These are phyloP conservation scores for Chromoteleia sp. DNA, from an alignment of 2,888 invertebrate species.

Conservation along the genomic window DNA sequence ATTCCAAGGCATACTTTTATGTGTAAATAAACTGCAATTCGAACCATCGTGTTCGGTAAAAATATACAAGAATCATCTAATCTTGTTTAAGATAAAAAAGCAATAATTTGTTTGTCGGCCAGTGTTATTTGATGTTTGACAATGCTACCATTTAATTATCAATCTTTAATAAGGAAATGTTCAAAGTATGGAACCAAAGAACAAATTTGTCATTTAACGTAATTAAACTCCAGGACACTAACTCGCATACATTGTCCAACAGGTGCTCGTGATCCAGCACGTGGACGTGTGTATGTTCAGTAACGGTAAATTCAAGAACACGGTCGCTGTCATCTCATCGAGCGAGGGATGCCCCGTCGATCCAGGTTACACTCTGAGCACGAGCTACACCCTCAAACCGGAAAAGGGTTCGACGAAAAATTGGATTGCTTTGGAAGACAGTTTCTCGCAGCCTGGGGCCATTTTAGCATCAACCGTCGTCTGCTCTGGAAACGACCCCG, in stretches of 20 bases:
- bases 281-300: conserved; percentile 98
- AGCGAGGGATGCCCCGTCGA: conserved; percentile 88
- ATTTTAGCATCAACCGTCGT: conserved; percentile 87
- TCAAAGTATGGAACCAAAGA: too few relatives aligned
- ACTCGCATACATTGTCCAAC: conserved; percentile 61
- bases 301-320: conserved; percentile 96
- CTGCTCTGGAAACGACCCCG: conserved; percentile 86
- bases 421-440: conserved; percentile 96
- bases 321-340: conserved; percentile 90
- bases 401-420: conserved; percentile 92
- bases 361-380: conserved; percentile 88
- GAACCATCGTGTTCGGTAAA: too few relatives aligned
- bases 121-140: too few relatives aligned
- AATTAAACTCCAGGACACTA: conserved; percentile 4
- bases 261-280: conserved; percentile 94
- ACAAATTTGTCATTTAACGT: neutral
- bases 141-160: too few relatives aligned
- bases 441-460: conserved; percentile 86
- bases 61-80: too few relatives aligned
- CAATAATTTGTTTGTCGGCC: too few relatives aligned
- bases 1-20: too few relatives aligned
- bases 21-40: too few relatives aligned
- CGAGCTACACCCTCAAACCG: conserved; percentile 89
- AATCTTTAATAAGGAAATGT: too few relatives aligned
- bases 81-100: too few relatives aligned